Evolutionary conservation across 2,888 invertebrate species (phyloP).

Genomic region (Acanthopleura granulata): DNA sequence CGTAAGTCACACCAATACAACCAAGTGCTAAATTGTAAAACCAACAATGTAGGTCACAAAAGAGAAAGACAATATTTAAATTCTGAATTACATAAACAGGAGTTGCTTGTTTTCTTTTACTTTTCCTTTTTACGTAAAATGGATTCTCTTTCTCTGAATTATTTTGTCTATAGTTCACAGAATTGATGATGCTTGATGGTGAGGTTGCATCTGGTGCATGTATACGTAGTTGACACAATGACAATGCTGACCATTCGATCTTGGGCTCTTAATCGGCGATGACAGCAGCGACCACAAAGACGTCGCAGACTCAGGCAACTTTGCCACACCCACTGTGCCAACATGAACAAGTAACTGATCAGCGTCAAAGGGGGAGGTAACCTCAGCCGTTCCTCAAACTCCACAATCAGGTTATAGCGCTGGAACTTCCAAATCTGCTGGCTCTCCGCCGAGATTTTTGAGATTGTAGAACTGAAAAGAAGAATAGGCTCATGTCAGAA

Average conservation of each 20-base stretch:
- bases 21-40: too few relatives aligned
- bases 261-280: not conserved
- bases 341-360: conserved; percentile 86
- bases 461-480: conserved; percentile 68
- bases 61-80: not conserved
- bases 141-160: too few relatives aligned
- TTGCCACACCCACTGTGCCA: conserved; percentile 61
- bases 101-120: too few relatives aligned
- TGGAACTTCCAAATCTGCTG: conserved; percentile 99
- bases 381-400: conserved; percentile 97
- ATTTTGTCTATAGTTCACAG: too few relatives aligned
- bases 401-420: conserved; percentile 91
- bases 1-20: too few relatives aligned
- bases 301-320: not conserved
- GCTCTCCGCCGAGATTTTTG: conserved; percentile 90
- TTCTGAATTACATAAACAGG: too few relatives aligned
- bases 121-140: too few relatives aligned
- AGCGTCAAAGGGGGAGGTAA: conserved; percentile 93
- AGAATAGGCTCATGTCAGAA: not conserved
- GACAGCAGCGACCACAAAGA: not conserved
- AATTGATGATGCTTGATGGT: too few relatives aligned
- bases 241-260: not conserved
- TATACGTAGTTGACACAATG: not conserved
- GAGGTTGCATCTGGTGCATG: too few relatives aligned
- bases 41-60: too few relatives aligned